A percentile compares a stretch with the other conserved stretches of the same genome.
Conservation (phyloP, 30 jellyfish, hydroid and myxozoan genomes). For the Pseudorhiza aurosa region DNA sequence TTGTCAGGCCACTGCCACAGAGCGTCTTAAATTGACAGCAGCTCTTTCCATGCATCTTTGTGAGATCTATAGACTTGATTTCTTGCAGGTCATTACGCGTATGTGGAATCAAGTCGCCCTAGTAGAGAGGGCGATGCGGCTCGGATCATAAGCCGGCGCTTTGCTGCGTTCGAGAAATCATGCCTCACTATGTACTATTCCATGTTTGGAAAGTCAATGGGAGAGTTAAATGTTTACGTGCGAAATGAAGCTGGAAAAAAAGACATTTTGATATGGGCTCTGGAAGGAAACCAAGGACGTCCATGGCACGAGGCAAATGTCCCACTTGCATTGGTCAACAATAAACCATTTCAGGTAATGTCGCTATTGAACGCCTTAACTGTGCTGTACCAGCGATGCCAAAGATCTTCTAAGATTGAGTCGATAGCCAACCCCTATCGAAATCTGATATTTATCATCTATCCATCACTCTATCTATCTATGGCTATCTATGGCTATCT, state of each 20-base stretch:
- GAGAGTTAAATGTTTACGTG: slow-evolving; percentile 36
- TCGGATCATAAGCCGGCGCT: slow-evolving; percentile 38
- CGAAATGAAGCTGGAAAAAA: not conserved
- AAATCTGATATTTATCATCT: too few species aligned
- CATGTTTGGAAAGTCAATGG: slow-evolving; percentile 69
- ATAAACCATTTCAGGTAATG: slow-evolving; percentile 15
- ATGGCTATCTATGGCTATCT: too few species aligned
- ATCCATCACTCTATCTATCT: too few species aligned
- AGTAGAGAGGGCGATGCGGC: slow-evolving; percentile 52
- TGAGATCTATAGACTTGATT: too few species aligned
- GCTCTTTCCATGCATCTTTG: too few species aligned
- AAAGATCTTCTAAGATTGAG: too few species aligned
- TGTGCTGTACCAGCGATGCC: too few species aligned
- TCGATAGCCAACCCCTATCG: too few species aligned
- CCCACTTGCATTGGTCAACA: slow-evolving; percentile 25
- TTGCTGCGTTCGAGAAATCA: slow-evolving; percentile 4
- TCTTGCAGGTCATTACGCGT: slow-evolving; percentile 25
- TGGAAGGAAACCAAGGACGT: slow-evolving; percentile 61
- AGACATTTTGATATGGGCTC: slow-evolving; percentile 36
- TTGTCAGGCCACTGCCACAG: too few species aligned
- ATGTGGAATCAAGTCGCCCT: slow-evolving; percentile 67
- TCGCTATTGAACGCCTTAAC: too few species aligned
- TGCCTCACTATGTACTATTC: slow-evolving; percentile 56
- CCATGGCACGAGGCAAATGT: slow-evolving; percentile 56
- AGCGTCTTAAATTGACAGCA: too few species aligned